Evolutionary conservation across 2,888 invertebrate genomes (phyloP), one percentile per base, ranked within the genome.

Genomic region (Platypus cylindrus): DNA sequence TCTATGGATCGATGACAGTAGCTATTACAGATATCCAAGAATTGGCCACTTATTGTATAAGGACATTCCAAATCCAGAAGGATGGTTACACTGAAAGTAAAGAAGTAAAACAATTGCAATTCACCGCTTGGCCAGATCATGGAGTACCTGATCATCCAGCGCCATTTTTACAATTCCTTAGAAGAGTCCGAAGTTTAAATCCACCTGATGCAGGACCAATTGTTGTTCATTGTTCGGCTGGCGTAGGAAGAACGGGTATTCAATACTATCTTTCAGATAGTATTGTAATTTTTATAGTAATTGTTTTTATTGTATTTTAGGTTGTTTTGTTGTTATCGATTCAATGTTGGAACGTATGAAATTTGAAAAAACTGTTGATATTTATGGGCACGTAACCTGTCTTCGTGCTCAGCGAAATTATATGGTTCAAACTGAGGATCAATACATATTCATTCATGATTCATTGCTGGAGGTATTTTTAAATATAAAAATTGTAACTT

Each of bases 91-190:
- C 77, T 28, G 93, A 94, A 55, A 77, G 89, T 17, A 75, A 97
- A 1, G 97, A 98, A 61, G 80, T 98, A 34, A 87, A 93, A 52
- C 98, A 98, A 59, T 68, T 97, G 48, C 98, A 98, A 64, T 98
- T 97, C 59, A 98, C 97, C 1, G 97, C 97, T 3, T 98, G 98
- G 98, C 97, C 98, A 1, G 98, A 99, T 64, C 98, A 98, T 56
- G 97, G 87, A 2, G 97, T 98, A 3, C 97, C 98, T 2, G 97
- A 97, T 60, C 94, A 97, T 64, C 95, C 98, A 0, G 97, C 97
- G 1, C 97, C 97, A 0, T 93, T 98, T 67, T 68, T 98, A 46
- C 91, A 95, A 66, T 99, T 99, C 66, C 68, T 98, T 54, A 76
- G 90, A 34, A 76, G 98, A 39, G 94, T 98, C 11, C 81, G 86